phyloP scores from a whole-genome alignment of 2,888 invertebrate genomes.

The Sturmia bella region DNA sequence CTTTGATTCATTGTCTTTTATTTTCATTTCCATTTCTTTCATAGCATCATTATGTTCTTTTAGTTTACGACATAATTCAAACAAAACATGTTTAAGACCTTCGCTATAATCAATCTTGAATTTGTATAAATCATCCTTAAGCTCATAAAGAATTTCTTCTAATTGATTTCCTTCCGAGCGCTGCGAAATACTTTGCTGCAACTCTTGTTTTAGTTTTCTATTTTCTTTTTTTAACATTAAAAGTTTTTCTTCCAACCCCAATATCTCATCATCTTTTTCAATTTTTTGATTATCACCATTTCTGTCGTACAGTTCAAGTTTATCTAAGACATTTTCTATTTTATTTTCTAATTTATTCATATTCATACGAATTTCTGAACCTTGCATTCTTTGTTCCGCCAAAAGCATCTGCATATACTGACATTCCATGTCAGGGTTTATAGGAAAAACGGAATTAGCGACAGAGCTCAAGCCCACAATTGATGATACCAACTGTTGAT shows the following conservation, averaged over 20 bases:
- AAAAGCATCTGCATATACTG: slow-evolving; percentile 84
- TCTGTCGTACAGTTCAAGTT: slow-evolving; percentile 78
- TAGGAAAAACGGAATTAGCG: slow-evolving; percentile 23
- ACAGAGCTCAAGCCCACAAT: slow-evolving; percentile 30
- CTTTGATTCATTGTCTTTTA: slow-evolving; percentile 24
- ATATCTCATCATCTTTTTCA: slow-evolving; percentile 74
- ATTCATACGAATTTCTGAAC: slow-evolving; percentile 86
- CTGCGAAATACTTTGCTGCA: slow-evolving; percentile 26
- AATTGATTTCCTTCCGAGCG: slow-evolving; percentile 18
- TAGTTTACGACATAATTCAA: slow-evolving; percentile 36
- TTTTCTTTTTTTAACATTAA: slow-evolving; percentile 80
- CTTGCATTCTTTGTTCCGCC: slow-evolving; percentile 85
- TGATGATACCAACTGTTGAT: slow-evolving; percentile 60
- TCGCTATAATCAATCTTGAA: slow-evolving; percentile 45
- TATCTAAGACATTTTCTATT: slow-evolving; percentile 85
- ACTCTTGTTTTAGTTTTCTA: slow-evolving; percentile 74
- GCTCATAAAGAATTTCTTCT: slow-evolving; percentile 41
- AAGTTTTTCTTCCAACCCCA: slow-evolving; percentile 80
- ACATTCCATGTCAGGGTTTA: slow-evolving; percentile 74
- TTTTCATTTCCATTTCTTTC: slow-evolving; percentile 17
- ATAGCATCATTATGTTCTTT: slow-evolving; percentile 14
- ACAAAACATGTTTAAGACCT: slow-evolving; percentile 40
- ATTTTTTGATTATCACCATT: slow-evolving; percentile 44
- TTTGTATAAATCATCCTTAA: slow-evolving; percentile 52
- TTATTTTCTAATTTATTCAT: slow-evolving; percentile 85